These are phyloP conservation scores for Dinothrombium tinctorium DNA, from an alignment of 1,140 invertebrate species.

Conservation along the genomic window DNA sequence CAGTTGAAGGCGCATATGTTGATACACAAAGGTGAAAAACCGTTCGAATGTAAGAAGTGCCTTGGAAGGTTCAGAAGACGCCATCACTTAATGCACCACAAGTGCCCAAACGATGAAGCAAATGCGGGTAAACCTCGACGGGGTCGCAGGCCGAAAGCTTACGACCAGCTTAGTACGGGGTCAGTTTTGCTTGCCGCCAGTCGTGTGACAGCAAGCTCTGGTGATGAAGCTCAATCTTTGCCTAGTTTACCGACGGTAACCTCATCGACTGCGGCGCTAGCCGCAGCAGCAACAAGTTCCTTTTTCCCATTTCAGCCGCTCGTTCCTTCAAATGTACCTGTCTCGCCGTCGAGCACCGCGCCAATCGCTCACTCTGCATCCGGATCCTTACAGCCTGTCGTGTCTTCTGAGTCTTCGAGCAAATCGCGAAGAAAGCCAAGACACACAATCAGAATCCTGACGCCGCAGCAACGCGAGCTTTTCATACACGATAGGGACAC, in stretches of 20 bases:
- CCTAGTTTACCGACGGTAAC: not conserved
- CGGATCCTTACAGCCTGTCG: not conserved
- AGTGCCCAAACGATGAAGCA: slow-evolving; percentile 33
- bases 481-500: slow-evolving; percentile 11
- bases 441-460: slow-evolving; percentile 15
- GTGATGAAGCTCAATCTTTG: not conserved
- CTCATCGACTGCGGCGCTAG: not conserved
- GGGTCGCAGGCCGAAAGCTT: slow-evolving; percentile 18
- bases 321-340: not conserved
- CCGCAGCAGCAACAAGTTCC: slow-evolving; percentile 3
- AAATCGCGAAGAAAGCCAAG: slow-evolving; percentile 15
- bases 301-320: slow-evolving; percentile 4
- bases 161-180: slow-evolving; percentile 8
- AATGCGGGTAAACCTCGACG: slow-evolving; percentile 17
- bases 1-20: slow-evolving; percentile 72
- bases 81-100: slow-evolving; percentile 61
- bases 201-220: not conserved
- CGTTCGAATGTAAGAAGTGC: slow-evolving; percentile 51
- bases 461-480: slow-evolving; percentile 14
- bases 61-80: slow-evolving; percentile 47
- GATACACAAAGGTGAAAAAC: slow-evolving; percentile 70
- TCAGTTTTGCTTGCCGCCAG: not conserved
- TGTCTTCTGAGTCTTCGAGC: slow-evolving; percentile 1
- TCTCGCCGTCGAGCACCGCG: slow-evolving; percentile 8
- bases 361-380: not conserved